Percentiles rank a stretch among this genome's conserved stretches.
phyloP scores from a whole-genome alignment of 1,140 invertebrate genomes.

The Cephus cinctus region DNA sequence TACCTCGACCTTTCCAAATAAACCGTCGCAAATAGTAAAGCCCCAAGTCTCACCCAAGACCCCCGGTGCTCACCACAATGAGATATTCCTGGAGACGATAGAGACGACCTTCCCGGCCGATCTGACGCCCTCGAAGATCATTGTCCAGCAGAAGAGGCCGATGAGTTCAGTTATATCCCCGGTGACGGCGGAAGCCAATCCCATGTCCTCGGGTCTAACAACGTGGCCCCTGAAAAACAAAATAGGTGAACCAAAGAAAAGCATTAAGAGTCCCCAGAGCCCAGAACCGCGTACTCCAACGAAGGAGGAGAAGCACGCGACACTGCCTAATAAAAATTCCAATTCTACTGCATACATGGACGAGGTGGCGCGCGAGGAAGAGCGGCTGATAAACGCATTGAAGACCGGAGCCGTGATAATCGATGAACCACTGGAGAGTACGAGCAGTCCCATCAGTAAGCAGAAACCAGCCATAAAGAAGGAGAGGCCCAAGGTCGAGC shows the following conservation, averaged over 20 bases:
- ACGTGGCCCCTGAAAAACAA: constrained; percentile 70
- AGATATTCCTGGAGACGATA: constrained; percentile 58
- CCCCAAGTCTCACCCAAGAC: constrained; percentile 60
- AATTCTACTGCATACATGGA: constrained; percentile 49
- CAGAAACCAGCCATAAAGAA: constrained; percentile 44
- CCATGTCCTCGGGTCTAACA: constrained; percentile 42
- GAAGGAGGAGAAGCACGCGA: constrained; percentile 1
- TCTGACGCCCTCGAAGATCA: constrained; percentile 37
- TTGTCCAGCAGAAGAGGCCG: constrained; percentile 34
- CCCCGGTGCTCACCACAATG: constrained; percentile 44
- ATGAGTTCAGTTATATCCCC: constrained; percentile 28
- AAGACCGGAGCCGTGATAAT: constrained; percentile 72
- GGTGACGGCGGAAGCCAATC: not conserved
- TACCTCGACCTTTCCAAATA: constrained; percentile 38
- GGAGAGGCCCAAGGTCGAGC: constrained; percentile 46
- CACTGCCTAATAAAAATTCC: constrained; percentile 25
- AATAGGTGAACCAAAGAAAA: constrained; percentile 39
- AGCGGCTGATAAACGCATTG: constrained; percentile 73
- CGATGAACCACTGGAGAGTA: constrained; percentile 50
- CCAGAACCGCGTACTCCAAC: constrained; percentile 22
- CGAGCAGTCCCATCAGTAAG: constrained; percentile 13
- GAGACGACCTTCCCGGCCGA: constrained; percentile 57
- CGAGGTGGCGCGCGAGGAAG: constrained; percentile 76
- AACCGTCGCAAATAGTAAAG: constrained; percentile 61
- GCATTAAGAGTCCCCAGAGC: constrained; percentile 11